Percentiles rank a stretch among this genome's conserved stretches.
phyloP scores from a whole-genome alignment of 35 echinoderm and acorn worm species.

The Ptychodera flava region DNA sequence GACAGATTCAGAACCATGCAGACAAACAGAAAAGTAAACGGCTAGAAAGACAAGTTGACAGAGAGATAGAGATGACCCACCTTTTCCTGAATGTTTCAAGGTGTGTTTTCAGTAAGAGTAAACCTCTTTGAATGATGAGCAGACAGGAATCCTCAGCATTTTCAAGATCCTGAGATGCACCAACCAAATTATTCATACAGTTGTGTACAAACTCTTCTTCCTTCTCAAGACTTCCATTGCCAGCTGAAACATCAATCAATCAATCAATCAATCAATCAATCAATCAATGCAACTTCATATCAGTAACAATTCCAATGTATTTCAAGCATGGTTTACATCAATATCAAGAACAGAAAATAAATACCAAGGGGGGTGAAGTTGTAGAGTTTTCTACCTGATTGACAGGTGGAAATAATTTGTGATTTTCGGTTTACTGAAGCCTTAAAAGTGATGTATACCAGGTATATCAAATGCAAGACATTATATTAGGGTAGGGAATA shows the following conservation, averaged over 20 bases:
- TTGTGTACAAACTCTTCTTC: slow-evolving; percentile 73
- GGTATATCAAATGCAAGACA: too few relatives aligned
- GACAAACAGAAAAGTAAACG: too few relatives aligned
- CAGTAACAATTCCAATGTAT: neutral
- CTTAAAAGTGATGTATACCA: too few relatives aligned
- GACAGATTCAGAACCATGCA: too few relatives aligned
- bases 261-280: too few relatives aligned
- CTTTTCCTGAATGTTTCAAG: slow-evolving; percentile 82
- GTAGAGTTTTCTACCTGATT: too few relatives aligned
- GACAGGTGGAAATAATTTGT: too few relatives aligned
- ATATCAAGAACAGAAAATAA: neutral
- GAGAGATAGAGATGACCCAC: too few relatives aligned
- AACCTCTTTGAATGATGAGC: slow-evolving; percentile 62
- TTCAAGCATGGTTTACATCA: neutral
- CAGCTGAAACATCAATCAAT: slow-evolving; percentile 31
- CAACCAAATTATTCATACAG: slow-evolving; percentile 67
- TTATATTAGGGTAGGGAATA: too few relatives aligned
- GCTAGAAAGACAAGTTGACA: too few relatives aligned
- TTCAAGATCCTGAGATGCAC: slow-evolving; percentile 41
- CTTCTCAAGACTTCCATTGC: slow-evolving; percentile 76
- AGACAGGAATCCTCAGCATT: slow-evolving; percentile 46
- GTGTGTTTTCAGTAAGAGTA: slow-evolving; percentile 70
- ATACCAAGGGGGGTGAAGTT: neutral
- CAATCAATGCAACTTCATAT: too few relatives aligned
- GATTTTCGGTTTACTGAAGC: too few relatives aligned